Evolutionary conservation across 2,797 vertebrate species (phyloP), one percentile per base, ranked within the genome.

Genomic region (Tokudaia tokunoshimensis): DNA sequence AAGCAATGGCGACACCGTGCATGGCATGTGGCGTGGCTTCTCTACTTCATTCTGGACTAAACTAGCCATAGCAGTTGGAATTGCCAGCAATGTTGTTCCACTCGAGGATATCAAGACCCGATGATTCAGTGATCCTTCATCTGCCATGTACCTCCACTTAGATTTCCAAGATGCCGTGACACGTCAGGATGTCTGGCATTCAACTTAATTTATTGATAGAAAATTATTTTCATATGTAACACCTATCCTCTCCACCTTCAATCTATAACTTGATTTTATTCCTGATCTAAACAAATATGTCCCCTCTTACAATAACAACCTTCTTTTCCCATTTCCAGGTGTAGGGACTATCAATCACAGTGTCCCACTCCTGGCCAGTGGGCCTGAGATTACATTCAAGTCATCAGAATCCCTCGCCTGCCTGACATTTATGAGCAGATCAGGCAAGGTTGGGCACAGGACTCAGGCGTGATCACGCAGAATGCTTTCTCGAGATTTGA

Each of bases 91-190:
- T 15, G 50, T 31, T 72, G 5, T 80, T 95, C 22, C 22, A 57
- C 41, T 22, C n/a, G 2, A 82, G 12, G 9, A 17, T 29, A 74
- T 74, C 84, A 76, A 84, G 87, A 72, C 6, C 44, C 22, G 72
- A 9, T 10, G 55, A 85, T 75, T 74, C 47, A 47, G 47, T 34
- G 55, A 47, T 67, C 79, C n/a, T 80, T 92, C 86, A 65, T 44
- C 31, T 72, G 75, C n/a, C 70, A 65, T 1, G 5, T 5, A 1
- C 19, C 12, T 61, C 2, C 41, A 4, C 26, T 65, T 14, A 3
- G 29, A 34, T 92, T 94, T 85, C 63, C 75, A 93, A 95, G 41
- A 92, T 76, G 44, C 47, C n/a, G 70, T 75, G 76, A 74, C 67
- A 79, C 24, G 17, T 93, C 47, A 89, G 41, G 91, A 76, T 47